These are phyloP conservation scores for Drosophila ambigua DNA, from an alignment of 1,140 invertebrate genomes.

Conservation along the genomic window DNA sequence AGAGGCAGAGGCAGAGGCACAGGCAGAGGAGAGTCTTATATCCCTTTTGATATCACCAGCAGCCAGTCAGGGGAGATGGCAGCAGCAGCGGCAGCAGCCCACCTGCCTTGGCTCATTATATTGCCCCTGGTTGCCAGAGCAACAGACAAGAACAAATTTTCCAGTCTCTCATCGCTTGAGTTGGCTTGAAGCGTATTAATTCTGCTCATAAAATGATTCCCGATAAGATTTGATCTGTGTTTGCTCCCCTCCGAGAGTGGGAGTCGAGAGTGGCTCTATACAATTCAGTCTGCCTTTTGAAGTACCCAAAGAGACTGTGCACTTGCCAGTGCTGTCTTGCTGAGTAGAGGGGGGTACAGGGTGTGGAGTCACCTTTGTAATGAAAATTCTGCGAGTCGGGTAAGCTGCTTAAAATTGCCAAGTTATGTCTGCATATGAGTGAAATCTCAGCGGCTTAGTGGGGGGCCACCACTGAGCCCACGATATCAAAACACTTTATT, in stretches of 20 bases:
- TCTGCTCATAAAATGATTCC: conserved; percentile 77
- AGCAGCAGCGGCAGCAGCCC: conserved; percentile 28
- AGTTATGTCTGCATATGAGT: conserved; percentile 44
- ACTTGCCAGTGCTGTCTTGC: conserved; percentile 13
- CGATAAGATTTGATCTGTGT: conserved; percentile 81
- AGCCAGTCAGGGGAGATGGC: background rate
- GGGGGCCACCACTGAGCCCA: background rate
- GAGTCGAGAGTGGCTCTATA: background rate
- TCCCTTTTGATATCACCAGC: conserved; percentile 59
- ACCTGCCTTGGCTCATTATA: conserved; percentile 73
- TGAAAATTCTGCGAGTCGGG: conserved; percentile 61
- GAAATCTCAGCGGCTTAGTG: conserved; percentile 36
- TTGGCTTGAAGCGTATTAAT: conserved; percentile 61
- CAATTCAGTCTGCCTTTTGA: conserved; percentile 52
- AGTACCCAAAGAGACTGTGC: conserved; percentile 31
- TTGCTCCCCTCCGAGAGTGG: conserved; percentile 39
- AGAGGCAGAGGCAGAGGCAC: too few relatives aligned
- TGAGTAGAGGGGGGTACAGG: background rate
- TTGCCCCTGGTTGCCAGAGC: conserved; percentile 50
- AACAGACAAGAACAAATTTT: conserved; percentile 65
- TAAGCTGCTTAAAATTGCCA: conserved; percentile 75
- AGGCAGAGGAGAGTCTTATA: conserved; percentile 8
- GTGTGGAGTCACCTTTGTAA: conserved; percentile 66
- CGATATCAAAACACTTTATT: conserved; percentile 51
- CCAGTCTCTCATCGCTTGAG: conserved; percentile 42